These are phyloP conservation scores for Melipona quadrifasciata DNA, from an alignment of 1,140 invertebrate genomes.

Conservation along the genomic window DNA sequence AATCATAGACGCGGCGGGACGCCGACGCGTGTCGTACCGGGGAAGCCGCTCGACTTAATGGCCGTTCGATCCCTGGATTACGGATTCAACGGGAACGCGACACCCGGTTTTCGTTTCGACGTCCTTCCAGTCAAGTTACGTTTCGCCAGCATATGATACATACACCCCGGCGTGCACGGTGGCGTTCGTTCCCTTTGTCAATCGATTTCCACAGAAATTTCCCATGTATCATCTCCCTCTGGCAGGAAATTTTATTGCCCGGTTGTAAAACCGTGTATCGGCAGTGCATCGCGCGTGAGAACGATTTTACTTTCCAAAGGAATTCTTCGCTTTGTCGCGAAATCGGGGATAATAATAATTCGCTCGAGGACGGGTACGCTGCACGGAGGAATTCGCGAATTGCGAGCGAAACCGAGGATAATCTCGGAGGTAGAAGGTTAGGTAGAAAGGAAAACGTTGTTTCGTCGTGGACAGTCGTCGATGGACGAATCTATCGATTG, in stretches of 20 bases:
- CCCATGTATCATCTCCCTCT: background rate
- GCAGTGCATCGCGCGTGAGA: background rate
- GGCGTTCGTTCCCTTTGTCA: background rate
- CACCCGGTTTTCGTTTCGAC: background rate
- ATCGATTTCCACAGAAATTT: background rate
- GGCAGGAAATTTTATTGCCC: background rate
- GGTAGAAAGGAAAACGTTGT: slow-evolving; percentile 21
- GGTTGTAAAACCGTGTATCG: background rate
- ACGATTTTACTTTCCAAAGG: background rate
- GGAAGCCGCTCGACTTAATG: background rate
- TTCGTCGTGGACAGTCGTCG: slow-evolving; percentile 36
- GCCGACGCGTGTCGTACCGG: background rate
- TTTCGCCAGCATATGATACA: background rate
- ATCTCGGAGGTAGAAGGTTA: background rate
- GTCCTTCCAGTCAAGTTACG: background rate
- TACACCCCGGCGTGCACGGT: background rate
- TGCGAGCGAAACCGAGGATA: slow-evolving; percentile 1
- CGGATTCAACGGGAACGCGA: background rate
- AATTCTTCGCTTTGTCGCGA: background rate
- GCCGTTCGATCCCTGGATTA: slow-evolving; percentile 9
- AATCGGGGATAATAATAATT: background rate
- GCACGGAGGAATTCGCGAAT: background rate
- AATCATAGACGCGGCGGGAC: slow-evolving; percentile 60
- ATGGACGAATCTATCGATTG: slow-evolving; percentile 65
- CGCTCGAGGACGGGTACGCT: background rate